Evolutionary conservation across 2,888 invertebrate genomes (phyloP).

Genomic region (Proisotoma minuta): DNA sequence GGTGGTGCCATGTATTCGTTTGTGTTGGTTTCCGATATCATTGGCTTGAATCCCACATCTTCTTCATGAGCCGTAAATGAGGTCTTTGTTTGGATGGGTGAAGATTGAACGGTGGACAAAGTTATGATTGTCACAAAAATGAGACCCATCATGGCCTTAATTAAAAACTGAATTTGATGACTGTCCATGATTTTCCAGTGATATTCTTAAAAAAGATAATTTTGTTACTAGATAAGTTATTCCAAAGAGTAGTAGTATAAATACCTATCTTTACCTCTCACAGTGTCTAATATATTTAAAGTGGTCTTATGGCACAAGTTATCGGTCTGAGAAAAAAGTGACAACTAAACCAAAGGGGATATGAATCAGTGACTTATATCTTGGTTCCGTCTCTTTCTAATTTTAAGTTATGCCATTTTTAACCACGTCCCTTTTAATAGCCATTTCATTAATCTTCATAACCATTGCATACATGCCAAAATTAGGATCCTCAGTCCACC

Average conservation of each 20-base stretch:
- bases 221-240: no score
- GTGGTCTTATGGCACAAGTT: no score
- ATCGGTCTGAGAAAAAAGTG: background rate
- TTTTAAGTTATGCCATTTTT: background rate
- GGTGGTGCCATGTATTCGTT: background rate
- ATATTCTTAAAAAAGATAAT: no score
- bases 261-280: no score
- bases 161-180: conserved; percentile 1
- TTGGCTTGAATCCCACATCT: background rate
- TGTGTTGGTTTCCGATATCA: background rate
- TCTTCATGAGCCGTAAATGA: background rate
- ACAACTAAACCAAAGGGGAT: conserved; percentile 4
- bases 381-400: conserved; percentile 7
- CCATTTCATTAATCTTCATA: no score
- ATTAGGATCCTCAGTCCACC: no score
- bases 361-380: conserved; percentile 2
- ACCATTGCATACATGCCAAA: no score
- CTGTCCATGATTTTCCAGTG: conserved; percentile 4
- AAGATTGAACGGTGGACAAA: background rate
- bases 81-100: conserved; percentile 1
- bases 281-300: no score
- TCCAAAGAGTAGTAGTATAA: no score
- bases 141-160: conserved; percentile 6
- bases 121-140: background rate
- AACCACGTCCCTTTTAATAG: background rate